Evolutionary conservation across 53 echinoderm and acorn worm genomes (phyloP), one percentile per base, ranked within the genome.

Genomic region (Temnopleurus reevesii): DNA sequence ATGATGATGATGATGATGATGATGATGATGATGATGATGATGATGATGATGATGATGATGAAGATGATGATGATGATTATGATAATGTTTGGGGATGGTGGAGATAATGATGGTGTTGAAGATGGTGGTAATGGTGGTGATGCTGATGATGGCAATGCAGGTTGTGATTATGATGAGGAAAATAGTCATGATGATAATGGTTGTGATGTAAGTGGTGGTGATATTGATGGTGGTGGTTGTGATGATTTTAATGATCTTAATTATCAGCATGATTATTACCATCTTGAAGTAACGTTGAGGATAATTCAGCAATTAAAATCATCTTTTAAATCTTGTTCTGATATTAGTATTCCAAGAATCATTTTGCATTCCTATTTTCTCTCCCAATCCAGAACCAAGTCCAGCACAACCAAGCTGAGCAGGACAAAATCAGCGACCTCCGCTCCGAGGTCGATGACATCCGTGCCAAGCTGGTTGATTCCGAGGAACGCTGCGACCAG

Each of bases 321-420:
- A n/a, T n/a, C n/a, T n/a, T n/a, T n/a, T n/a, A n/a, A n/a, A n/a
- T n/a, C n/a, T n/a, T n/a, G n/a, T n/a, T n/a, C n/a, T n/a, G n/a
- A n/a, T n/a, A n/a, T n/a, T n/a, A n/a, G n/a, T n/a, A n/a, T n/a
- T n/a, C n/a, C n/a, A n/a, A n/a, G n/a, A n/a, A n/a, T n/a, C n/a
- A n/a, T n/a, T n/a, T n/a, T n/a, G n/a, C n/a, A n/a, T n/a, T n/a
- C 15, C 1, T 12, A 0, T 15, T 12, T 49, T 15, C 49, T 15
- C 34, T 64, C 34, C 60, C 0, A 33, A n/a, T 60, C 1, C 81
- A 97, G 97, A 97, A 97, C 43, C 97, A 95, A 90, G 59, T 97
- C 23, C 59, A 89, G 57, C 90, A 93, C 47, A 86, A 94, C 56
- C 86, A 91, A 46, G 91, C 94, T 56, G 92, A 96, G 30, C 77